phyloP scores from a whole-genome alignment of 2,888 invertebrate genomes.

The Hypomecis punctinalis region DNA sequence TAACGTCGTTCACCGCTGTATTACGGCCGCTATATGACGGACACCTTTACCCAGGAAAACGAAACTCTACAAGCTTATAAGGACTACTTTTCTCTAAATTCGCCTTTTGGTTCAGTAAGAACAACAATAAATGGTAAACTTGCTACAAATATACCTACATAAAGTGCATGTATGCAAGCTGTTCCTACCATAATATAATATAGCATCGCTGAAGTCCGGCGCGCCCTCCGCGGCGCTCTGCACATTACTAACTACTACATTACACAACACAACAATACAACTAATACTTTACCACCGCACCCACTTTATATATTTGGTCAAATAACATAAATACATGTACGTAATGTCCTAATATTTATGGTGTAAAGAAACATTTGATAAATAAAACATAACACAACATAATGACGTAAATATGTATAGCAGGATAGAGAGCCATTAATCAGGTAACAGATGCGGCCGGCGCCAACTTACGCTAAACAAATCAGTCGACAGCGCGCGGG shows the following conservation, averaged over 20 bases:
- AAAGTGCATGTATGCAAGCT: no score
- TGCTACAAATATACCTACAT: no score
- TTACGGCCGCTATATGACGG: no score
- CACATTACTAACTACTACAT: constrained; percentile 17
- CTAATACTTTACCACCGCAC: constrained; percentile 1
- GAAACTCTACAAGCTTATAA: no score
- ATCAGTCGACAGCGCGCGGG: no score
- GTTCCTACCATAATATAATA: no score
- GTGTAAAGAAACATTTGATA: not conserved
- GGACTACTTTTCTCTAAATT: no score
- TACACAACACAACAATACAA: constrained; percentile 9
- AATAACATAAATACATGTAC: not conserved
- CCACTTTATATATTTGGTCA: constrained; percentile 18
- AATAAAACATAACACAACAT: constrained; percentile 7
- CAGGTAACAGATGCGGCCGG: constrained; percentile 47
- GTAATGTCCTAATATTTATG: not conserved
- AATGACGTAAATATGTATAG: constrained; percentile 10
- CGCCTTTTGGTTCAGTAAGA: no score
- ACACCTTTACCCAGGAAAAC: no score
- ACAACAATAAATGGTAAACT: no score
- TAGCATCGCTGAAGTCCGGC: not conserved
- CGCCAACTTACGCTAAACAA: constrained; percentile 30
- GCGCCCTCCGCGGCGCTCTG: constrained; percentile 16
- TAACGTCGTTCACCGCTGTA: no score
- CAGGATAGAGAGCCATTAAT: constrained; percentile 35